phyloP scores from a whole-genome alignment of 2,113 vertebrate genomes.

The Peromyscus maniculatus region DNA sequence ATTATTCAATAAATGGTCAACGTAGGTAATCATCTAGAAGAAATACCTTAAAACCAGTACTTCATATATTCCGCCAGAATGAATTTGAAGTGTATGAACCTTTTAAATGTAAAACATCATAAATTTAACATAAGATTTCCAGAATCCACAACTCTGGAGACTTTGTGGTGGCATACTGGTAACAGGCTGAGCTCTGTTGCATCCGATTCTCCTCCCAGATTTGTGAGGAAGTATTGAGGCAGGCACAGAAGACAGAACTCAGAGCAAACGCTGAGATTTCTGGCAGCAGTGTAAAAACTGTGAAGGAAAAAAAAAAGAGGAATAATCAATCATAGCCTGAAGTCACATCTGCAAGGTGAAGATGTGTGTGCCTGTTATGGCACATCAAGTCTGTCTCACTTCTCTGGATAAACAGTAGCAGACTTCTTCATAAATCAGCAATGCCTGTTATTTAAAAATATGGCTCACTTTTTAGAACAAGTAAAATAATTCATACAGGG shows the following conservation, averaged over 20 bases:
- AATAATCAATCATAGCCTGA: constrained; percentile 62
- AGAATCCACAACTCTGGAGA: neutral
- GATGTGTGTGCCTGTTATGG: constrained; percentile 7
- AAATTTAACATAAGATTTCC: constrained; percentile 12
- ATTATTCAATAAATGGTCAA: constrained; percentile 19
- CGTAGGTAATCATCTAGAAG: neutral
- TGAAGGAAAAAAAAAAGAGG: constrained; percentile 87
- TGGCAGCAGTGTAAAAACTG: constrained; percentile 86
- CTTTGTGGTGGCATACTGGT: constrained; percentile 89
- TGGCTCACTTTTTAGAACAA: neutral
- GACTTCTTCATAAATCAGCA: constrained; percentile 50
- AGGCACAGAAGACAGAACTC: constrained; percentile 89
- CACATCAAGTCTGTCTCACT: neutral
- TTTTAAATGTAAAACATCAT: constrained; percentile 5
- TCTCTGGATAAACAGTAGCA: neutral
- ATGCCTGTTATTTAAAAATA: constrained; percentile 74
- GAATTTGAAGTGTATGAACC: constrained; percentile 38
- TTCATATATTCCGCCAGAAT: neutral
- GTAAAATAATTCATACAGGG: neutral
- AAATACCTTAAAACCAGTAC: neutral
- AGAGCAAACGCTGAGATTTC: constrained; percentile 89
- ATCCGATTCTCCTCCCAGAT: constrained; percentile 91
- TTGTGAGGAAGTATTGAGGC: constrained; percentile 89
- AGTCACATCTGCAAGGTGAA: constrained; percentile 47
- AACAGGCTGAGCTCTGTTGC: constrained; percentile 89